Conservation (phyloP, 2,888 invertebrate species). For the Allolobophora icterica region DNA sequence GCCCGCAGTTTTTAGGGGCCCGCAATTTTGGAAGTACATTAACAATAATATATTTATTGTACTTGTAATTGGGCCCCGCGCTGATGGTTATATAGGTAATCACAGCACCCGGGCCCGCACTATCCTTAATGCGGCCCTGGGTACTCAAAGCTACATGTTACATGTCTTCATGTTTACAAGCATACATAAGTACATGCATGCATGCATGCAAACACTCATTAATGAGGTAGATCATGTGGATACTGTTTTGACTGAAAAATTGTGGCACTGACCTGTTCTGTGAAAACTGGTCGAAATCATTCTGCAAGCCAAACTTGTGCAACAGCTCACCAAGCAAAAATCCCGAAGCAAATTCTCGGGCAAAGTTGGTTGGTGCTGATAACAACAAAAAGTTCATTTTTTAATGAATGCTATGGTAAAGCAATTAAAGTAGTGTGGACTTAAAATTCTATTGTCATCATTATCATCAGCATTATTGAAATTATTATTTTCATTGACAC, state of each 20-base stretch:
- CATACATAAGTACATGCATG: too few relatives aligned
- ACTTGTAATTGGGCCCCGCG: too few relatives aligned
- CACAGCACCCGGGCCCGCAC: too few relatives aligned
- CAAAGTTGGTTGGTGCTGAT: conserved; percentile 59
- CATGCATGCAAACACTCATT: not conserved
- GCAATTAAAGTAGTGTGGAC: too few relatives aligned
- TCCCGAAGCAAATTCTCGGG: conserved; percentile 63
- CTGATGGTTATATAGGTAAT: too few relatives aligned
- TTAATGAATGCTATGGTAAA: not conserved
- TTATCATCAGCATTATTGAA: not conserved
- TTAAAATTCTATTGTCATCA: not conserved
- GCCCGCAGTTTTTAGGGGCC: too few relatives aligned
- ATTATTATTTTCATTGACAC: not conserved
- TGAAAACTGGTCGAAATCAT: conserved; percentile 65
- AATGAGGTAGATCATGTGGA: not conserved
- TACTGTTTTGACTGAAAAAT: not conserved
- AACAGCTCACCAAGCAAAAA: conserved; percentile 64
- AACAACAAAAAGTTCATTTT: not conserved
- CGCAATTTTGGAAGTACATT: too few relatives aligned
- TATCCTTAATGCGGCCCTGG: too few relatives aligned
- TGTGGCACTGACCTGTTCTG: conserved; percentile 59
- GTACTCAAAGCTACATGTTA: too few relatives aligned
- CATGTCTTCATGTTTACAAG: too few relatives aligned
- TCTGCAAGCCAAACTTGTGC: conserved; percentile 61
- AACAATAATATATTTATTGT: too few relatives aligned